phyloP scores from a whole-genome alignment of 2,797 vertebrate species.

The Melanotaenia nigrans region DNA sequence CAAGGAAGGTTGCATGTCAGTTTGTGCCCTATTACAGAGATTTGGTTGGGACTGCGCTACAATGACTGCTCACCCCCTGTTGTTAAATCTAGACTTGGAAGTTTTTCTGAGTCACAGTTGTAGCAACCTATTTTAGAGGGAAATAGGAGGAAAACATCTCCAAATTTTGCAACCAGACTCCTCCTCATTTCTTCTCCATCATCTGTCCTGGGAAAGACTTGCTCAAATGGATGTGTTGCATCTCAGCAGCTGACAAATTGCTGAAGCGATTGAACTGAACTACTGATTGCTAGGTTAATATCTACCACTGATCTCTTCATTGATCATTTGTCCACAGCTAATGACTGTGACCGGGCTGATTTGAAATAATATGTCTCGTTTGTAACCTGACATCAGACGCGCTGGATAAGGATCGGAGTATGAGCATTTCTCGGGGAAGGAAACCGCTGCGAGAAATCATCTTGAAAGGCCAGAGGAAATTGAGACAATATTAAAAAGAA shows the following conservation, averaged over 20 bases:
- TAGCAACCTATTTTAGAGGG: neutral
- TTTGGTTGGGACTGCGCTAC: neutral
- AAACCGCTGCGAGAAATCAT: slow-evolving; percentile 69
- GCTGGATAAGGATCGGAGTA: slow-evolving; percentile 55
- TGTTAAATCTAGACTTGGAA: too few species aligned
- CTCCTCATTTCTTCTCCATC: neutral
- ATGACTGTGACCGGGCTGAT: slow-evolving; percentile 68
- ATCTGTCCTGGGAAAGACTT: neutral
- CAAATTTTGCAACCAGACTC: neutral
- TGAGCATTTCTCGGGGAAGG: slow-evolving; percentile 29
- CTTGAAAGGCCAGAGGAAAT: slow-evolving; percentile 70
- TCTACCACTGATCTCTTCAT: slow-evolving; percentile 69
- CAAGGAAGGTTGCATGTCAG: slow-evolving; percentile 47
- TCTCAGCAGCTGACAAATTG: slow-evolving; percentile 54
- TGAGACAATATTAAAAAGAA: slow-evolving; percentile 75
- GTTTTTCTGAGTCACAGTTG: neutral
- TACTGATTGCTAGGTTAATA: slow-evolving; percentile 71
- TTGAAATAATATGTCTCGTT: slow-evolving; percentile 68
- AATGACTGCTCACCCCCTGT: neutral
- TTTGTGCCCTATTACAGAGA: slow-evolving; percentile 37
- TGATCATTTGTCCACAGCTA: slow-evolving; percentile 60
- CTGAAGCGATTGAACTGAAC: slow-evolving; percentile 47
- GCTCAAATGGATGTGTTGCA: slow-evolving; percentile 19
- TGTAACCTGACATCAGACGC: slow-evolving; percentile 62
- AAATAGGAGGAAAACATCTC: neutral